Evolutionary conservation across 2,888 invertebrate genomes (phyloP), one percentile per base, ranked within the genome.

Genomic region (Pseudanteris insignis): DNA sequence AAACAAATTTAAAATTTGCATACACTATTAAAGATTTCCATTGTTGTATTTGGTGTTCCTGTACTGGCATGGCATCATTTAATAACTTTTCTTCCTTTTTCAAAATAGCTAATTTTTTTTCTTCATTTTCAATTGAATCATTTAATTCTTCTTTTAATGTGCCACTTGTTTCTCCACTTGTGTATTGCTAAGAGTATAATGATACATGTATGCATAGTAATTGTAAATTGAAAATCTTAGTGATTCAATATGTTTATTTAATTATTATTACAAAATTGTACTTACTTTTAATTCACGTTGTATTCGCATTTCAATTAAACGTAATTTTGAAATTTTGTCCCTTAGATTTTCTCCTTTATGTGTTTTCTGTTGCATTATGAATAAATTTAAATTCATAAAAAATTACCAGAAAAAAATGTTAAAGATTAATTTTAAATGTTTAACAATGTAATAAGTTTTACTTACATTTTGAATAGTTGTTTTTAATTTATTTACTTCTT

Each of bases 1-100:
- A n/a, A n/a, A n/a, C n/a, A n/a, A n/a, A n/a, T n/a, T n/a, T n/a
- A 11, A 11, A 11, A 41, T 13, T 28, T 25, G 61, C 72, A 67
- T 53, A 78, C 77, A 28, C n/a, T n/a, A 68, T 65, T 9, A 78
- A 44, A 60, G 72, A 69, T 15, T 65, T 69, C 78, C 78, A 78
- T 41, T 75, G 72, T 21, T 72, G 71, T 2, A 67, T 69, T 59
- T 77, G 76, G 41, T 59, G 71, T 11, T 70, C 73, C 15, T 69
- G 70, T 6, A 51, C 40, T 2, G 58, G 30, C 0, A 53, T 51
- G 0, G 63, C 54, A 75, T 82, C 82, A 72, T 84, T 86, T 3
- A 85, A 82, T 64, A 82, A 82, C 68, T 84, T 84, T 67, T 85
- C 85, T 73, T 85, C 84, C 66, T 83, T 83, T 46, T 82, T 81